Base-by-base conservation (phyloP, 1,140 invertebrate species). In the Zaprionus camerounensis region DNA sequence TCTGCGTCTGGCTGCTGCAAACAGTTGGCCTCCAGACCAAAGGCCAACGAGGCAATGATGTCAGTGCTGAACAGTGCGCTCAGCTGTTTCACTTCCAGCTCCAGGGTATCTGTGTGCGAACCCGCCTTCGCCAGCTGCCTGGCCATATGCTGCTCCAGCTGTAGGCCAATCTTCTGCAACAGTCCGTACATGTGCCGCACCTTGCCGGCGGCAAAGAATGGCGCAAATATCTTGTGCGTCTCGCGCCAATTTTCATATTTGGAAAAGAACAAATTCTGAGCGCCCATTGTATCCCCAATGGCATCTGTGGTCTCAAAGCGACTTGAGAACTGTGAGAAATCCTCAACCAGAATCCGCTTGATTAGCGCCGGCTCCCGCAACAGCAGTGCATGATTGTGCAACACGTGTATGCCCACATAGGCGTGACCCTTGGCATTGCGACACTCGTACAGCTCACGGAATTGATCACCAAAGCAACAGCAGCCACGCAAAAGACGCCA, bases 21-120 rank as follows among this genome's bases (percentile, higher is more conserved):
- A 1, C 93, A 93, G 36, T 94, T 94, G 6, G 94, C 93, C 71
- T 95, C 93, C 70, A 95, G 91, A 24, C 95, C 95, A 76, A 94
- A 95, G 12, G 94, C 94, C 72, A 93, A 92, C 6, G 93, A 94
- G 3, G 94, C 94, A 61, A 95, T 95, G 1, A 94, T 93, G 82
- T 95, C 94, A n/a, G 94, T 94, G n/a, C 86, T 92, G 20, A 88
- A 92, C 0, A 91, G 72, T 1, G 86, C 86, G 22, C 86, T 91
- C 26, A 92, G 22, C 22, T 91, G 65, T 28, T 92, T 92, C 0
- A 92, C 76, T 51, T 92, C 91, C 31, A 86, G 36, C 34, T 86
- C 80, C 61, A 81, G 51, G 12, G 53, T 22, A 7, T 53, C 31
- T 0, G 17, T 36, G 20, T 28, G 4, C 1, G 46, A 34, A 12